Conservation (phyloP, 2,888 invertebrate species). For the Apotomis betuletana region DNA sequence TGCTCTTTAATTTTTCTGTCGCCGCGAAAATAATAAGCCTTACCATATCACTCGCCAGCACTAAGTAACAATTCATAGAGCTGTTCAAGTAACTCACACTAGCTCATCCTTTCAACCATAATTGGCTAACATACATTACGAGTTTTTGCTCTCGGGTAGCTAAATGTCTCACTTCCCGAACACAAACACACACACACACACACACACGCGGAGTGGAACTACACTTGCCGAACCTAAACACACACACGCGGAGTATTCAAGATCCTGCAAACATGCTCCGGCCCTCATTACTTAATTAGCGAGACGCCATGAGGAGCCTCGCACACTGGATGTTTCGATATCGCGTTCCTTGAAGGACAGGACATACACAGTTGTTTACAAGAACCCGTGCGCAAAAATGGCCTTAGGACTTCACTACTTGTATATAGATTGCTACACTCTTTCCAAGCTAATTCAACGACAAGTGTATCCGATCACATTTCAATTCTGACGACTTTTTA, state of each 20-base stretch:
- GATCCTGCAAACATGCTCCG: not conserved
- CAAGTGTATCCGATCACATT: no score
- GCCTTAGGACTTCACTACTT: no score
- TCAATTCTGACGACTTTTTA: no score
- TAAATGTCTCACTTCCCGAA: not conserved
- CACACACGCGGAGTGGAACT: not conserved
- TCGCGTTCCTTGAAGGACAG: not conserved
- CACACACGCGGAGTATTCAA: slow-evolving; percentile 10
- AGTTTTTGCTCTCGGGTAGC: not conserved
- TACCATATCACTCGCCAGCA: no score
- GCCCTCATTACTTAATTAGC: slow-evolving; percentile 20
- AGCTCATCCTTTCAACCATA: not conserved
- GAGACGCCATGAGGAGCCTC: slow-evolving; percentile 5
- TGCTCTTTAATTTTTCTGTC: no score
- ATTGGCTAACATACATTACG: not conserved
- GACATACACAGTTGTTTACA: no score
- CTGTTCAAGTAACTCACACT: not conserved
- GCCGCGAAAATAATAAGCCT: no score
- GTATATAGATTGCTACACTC: no score
- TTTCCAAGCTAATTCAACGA: no score
- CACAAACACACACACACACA: not conserved
- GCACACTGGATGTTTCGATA: not conserved
- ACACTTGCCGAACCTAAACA: not conserved
- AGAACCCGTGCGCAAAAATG: no score
- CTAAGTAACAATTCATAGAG: no score